phyloP scores from a whole-genome alignment of 1,140 invertebrate species.

The Drosophila nigrodunni region DNA sequence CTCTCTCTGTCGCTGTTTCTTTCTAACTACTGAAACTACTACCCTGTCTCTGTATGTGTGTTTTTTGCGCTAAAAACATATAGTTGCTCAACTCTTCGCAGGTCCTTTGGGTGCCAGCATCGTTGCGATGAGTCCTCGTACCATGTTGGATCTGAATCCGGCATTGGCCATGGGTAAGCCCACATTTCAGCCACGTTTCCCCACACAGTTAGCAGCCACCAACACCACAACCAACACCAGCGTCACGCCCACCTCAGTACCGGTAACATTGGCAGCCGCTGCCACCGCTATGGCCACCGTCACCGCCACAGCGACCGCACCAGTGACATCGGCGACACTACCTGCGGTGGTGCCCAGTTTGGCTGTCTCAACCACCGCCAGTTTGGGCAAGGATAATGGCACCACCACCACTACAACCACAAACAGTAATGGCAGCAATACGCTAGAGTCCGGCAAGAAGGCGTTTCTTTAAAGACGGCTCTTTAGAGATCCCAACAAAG shows the following conservation, averaged over 20 bases:
- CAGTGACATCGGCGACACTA: slow-evolving; percentile 34
- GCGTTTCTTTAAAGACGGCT: slow-evolving; percentile 58
- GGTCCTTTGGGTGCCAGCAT: slow-evolving; percentile 84
- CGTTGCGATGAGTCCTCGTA: slow-evolving; percentile 84
- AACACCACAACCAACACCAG: slow-evolving; percentile 19
- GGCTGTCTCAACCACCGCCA: slow-evolving; percentile 70
- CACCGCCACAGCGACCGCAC: slow-evolving; percentile 30
- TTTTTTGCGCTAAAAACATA: slow-evolving; percentile 62
- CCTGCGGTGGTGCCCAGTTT: slow-evolving; percentile 60
- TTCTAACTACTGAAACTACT: slow-evolving; percentile 37
- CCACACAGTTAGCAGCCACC: slow-evolving; percentile 69
- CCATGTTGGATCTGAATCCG: slow-evolving; percentile 83
- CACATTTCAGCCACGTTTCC: slow-evolving; percentile 80
- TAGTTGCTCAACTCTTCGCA: slow-evolving; percentile 82
- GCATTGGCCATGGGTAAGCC: slow-evolving; percentile 83
- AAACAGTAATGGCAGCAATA: slow-evolving; percentile 6
- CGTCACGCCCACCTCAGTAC: neutral
- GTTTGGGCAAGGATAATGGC: slow-evolving; percentile 64
- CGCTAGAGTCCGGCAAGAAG: slow-evolving; percentile 67
- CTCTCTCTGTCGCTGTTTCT: slow-evolving; percentile 45
- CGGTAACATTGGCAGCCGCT: slow-evolving; percentile 13
- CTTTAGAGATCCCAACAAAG: slow-evolving; percentile 44
- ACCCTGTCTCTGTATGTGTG: neutral
- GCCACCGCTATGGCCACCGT: slow-evolving; percentile 42
- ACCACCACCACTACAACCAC: slow-evolving; percentile 60